Conservation (phyloP, 2,888 invertebrate species). For the Aphodius granarius region DNA sequence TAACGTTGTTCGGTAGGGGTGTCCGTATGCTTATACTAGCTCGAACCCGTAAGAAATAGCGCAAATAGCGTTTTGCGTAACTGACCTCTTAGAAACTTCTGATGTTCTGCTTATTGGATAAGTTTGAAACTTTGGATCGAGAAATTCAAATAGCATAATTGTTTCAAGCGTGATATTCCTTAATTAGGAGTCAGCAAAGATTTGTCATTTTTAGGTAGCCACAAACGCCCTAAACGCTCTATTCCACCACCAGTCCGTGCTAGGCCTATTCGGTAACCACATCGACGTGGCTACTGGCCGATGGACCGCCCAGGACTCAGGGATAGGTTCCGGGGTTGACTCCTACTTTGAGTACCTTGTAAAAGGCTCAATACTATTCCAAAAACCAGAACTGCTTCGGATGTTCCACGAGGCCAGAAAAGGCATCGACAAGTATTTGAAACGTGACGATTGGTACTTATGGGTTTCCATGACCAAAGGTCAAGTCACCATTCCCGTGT, state of each 20-base stretch:
- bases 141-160: no score
- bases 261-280: slow-evolving; percentile 95
- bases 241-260: slow-evolving; percentile 81
- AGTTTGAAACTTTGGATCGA: no score
- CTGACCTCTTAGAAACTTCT: no score
- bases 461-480: slow-evolving; percentile 99
- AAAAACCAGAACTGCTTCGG: slow-evolving; percentile 86
- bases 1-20: no score
- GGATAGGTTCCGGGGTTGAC: slow-evolving; percentile 72
- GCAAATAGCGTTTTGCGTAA: no score
- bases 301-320: slow-evolving; percentile 98
- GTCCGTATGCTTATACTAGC: no score
- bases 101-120: no score
- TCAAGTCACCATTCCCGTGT: slow-evolving; percentile 94
- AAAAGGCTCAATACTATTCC: slow-evolving; percentile 90
- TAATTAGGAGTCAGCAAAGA: not conserved
- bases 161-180: not conserved
- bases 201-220: slow-evolving; percentile 67
- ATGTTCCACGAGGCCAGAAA: slow-evolving; percentile 82
- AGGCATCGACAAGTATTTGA: slow-evolving; percentile 82
- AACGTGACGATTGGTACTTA: slow-evolving; percentile 97
- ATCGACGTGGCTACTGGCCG: slow-evolving; percentile 91
- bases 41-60: no score
- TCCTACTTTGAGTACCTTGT: slow-evolving; percentile 98
- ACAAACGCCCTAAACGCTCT: slow-evolving; percentile 87